Evolutionary conservation across 2,797 vertebrate species (phyloP).

Genomic region (Rallus crepitans): DNA sequence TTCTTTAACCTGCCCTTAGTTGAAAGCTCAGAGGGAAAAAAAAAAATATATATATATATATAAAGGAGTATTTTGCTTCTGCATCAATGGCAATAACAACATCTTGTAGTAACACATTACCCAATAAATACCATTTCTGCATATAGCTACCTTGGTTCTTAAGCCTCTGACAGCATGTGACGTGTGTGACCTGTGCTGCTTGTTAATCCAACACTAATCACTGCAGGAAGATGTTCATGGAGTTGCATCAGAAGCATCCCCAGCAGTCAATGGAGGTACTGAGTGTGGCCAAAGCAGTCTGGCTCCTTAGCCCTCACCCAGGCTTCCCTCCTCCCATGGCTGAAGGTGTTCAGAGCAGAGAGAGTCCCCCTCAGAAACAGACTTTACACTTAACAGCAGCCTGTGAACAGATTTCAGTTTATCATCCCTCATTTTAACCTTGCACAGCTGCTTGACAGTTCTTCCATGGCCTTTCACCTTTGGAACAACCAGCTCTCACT

Average conservation of each 20-base stretch:
- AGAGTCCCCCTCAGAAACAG: not conserved
- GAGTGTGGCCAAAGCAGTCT: rapidly evolving
- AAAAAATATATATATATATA: not conserved
- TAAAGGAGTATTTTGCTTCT: not conserved
- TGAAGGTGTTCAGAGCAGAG: not conserved
- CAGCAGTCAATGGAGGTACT: rapidly evolving
- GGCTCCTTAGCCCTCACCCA: not conserved
- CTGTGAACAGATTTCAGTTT: not conserved
- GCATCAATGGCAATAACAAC: not conserved
- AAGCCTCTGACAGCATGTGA: rapidly evolving
- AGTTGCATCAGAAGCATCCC: not conserved
- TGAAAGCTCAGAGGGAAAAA: not conserved
- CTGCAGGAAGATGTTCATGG: not conserved
- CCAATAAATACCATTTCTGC: not conserved
- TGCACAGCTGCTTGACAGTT: not conserved
- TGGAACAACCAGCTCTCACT: not conserved
- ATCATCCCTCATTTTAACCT: not conserved
- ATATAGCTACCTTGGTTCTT: not conserved
- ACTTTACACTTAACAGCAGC: not conserved
- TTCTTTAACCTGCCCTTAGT: not conserved
- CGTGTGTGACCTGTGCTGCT: not conserved
- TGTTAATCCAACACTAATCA: not conserved
- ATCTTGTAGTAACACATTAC: not conserved
- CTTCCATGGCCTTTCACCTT: conserved; percentile 19
- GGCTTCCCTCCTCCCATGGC: not conserved